Percentiles rank a stretch among this genome's conserved stretches.
Conservation (phyloP, 1,140 invertebrate genomes). For the Coptotermes formosanus region DNA sequence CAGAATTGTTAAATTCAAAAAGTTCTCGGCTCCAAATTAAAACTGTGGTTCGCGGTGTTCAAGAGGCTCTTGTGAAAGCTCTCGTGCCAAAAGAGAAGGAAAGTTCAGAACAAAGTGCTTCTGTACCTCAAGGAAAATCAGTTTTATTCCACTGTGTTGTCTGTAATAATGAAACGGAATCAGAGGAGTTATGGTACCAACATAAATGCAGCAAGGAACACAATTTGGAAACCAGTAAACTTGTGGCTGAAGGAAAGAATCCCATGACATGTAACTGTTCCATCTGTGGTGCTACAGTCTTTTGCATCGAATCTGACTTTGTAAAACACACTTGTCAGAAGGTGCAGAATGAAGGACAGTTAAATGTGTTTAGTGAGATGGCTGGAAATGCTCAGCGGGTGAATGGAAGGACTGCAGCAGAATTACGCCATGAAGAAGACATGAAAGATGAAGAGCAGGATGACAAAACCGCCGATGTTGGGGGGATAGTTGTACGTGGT, state of each 20-base stretch:
- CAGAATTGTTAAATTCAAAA: neutral
- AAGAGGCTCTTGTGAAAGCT: neutral
- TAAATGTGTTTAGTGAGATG: neutral
- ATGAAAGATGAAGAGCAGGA: neutral
- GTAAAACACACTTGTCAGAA: neutral
- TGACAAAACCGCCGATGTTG: neutral
- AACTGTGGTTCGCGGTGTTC: neutral
- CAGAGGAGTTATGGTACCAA: neutral
- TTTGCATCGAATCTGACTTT: neutral
- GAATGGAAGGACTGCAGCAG: too few species aligned
- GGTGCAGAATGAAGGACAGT: neutral
- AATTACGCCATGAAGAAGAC: too few species aligned
- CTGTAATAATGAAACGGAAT: neutral
- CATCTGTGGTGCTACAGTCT: neutral
- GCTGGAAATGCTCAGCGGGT: neutral
- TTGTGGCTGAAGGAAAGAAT: neutral
- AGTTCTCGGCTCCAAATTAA: neutral
- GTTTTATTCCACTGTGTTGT: neutral
- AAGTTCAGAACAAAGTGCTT: neutral
- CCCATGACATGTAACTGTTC: neutral
- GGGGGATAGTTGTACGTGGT: neutral
- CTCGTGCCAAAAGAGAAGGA: neutral
- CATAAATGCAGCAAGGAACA: neutral
- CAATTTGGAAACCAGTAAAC: neutral
- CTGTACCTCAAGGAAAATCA: too few species aligned